Base-by-base conservation (phyloP, 2,113 vertebrate genomes). In the Cephalopholis sonnerati region DNA sequence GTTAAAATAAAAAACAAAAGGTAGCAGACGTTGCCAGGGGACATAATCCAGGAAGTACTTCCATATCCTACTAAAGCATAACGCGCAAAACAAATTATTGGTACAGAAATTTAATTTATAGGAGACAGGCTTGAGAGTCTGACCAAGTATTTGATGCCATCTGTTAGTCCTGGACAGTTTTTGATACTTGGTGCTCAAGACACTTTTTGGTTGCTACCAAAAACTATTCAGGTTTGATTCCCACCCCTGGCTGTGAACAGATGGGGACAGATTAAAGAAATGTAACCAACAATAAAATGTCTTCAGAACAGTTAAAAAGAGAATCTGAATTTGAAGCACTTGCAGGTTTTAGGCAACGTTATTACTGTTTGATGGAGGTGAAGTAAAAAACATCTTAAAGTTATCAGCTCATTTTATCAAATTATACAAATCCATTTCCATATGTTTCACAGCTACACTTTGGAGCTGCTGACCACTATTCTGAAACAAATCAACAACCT, bases 311-410 rank as follows among this genome's bases (percentile, higher is more conserved):
- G 64, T 27, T 66, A 16, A 24, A 36, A 36, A n/a, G 41, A 46
- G 17, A 24, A 41, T 27, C 13, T 27, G 55, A 27, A 32, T 69
- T 7, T 68, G 66, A 68, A 36, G 22, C 17, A 0, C 17, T 72
- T 1, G 4, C 17, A 25, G 32, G 22, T 25, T 41, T 46, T 77
- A 32, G 53, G 29, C 12, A 77, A 25, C 7, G 13, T 69, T 63
- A 22, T 24, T 4, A 55, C 0, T 53, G 48, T 79, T 41, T 53
- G 15, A 75, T 48, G 11, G 11, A 48, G 44, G 20, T 46, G 25
- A 76, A 73, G 27, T 51, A 32, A 75, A 59, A 22, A 68, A 61
- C 41, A 79, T 53, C 48, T 57, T 5, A 70, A 41, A 44, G 6
- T 36, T 48, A 55, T 80, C 36, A 54, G 59, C 41, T 44, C 7